A percentile compares a stretch with the other conserved stretches of the same genome.
Conservation (phyloP, 2,797 vertebrate genomes). For the Crotalus adamanteus region DNA sequence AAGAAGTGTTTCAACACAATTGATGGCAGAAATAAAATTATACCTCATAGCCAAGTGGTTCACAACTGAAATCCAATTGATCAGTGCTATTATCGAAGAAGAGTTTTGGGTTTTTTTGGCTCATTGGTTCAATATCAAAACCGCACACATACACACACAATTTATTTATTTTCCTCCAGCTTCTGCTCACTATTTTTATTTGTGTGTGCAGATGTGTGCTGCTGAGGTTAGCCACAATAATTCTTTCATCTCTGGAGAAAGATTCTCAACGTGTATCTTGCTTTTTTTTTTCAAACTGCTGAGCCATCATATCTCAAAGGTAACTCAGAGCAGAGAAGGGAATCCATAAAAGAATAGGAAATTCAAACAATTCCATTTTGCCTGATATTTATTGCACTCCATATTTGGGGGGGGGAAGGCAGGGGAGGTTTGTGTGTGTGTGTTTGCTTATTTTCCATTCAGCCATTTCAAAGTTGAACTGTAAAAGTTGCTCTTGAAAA, state of each 20-base stretch:
- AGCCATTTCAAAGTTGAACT: background rate
- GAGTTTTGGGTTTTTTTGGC: background rate
- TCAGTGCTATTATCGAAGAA: constrained; percentile 20
- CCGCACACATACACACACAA: background rate
- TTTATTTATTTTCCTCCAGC: constrained; percentile 7
- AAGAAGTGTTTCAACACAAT: background rate
- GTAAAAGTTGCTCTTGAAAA: constrained; percentile 25
- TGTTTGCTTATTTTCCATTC: background rate
- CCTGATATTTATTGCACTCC: background rate
- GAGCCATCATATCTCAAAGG: background rate
- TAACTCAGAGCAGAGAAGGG: background rate
- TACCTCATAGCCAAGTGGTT: background rate
- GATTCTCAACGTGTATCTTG: background rate
- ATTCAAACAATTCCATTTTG: background rate
- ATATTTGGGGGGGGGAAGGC: background rate
- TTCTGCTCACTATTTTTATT: background rate
- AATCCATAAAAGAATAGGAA: background rate
- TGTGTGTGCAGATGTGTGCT: background rate
- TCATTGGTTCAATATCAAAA: constrained; percentile 27
- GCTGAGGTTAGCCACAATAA: fast-evolving
- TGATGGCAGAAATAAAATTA: constrained; percentile 18
- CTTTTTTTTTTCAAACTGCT: background rate
- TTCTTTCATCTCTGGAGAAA: constrained; percentile 13
- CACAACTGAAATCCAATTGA: constrained; percentile 9
- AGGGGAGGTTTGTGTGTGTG: background rate